Percentiles rank a stretch among this genome's conserved stretches.
phyloP scores from a whole-genome alignment of 1,140 invertebrate genomes.

The Capitella teleta region DNA sequence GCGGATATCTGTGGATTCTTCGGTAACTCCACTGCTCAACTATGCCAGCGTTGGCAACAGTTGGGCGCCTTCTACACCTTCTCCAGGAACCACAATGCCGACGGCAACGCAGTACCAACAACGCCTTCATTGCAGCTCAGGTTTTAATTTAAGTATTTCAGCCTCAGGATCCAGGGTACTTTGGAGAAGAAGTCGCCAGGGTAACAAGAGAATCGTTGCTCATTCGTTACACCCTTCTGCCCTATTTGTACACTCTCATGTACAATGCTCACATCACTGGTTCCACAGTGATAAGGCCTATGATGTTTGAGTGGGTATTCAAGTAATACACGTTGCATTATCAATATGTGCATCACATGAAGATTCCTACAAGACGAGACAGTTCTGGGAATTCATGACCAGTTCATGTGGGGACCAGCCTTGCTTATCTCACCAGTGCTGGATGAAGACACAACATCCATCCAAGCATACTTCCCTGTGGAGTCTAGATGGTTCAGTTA shows the following conservation, averaged over 20 bases:
- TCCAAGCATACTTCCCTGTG: not conserved
- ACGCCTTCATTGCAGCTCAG: not conserved
- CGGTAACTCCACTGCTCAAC: constrained; percentile 56
- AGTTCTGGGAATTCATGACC: not conserved
- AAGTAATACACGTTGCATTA: no score
- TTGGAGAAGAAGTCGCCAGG: constrained; percentile 22
- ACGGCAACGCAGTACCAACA: not conserved
- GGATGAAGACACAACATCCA: not conserved
- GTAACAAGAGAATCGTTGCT: constrained; percentile 24
- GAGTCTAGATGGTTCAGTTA: not conserved
- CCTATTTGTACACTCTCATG: constrained; percentile 37
- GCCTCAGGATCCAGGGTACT: constrained; percentile 30
- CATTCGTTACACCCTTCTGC: constrained; percentile 32
- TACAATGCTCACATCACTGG: constrained; percentile 25
- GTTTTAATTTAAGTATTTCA: not conserved
- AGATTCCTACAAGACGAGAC: constrained; percentile 2
- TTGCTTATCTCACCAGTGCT: constrained; percentile 2
- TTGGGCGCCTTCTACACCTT: constrained; percentile 49
- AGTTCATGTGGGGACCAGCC: constrained; percentile 5
- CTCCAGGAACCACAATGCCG: constrained; percentile 33
- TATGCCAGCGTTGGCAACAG: constrained; percentile 49
- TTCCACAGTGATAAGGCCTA: constrained; percentile 28
- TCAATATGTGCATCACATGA: not conserved
- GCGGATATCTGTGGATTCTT: constrained; percentile 84
- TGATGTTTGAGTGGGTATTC: constrained; percentile 33